Base-by-base conservation (phyloP, 2,113 vertebrate genomes). In the Plotosus lineatus region DNA sequence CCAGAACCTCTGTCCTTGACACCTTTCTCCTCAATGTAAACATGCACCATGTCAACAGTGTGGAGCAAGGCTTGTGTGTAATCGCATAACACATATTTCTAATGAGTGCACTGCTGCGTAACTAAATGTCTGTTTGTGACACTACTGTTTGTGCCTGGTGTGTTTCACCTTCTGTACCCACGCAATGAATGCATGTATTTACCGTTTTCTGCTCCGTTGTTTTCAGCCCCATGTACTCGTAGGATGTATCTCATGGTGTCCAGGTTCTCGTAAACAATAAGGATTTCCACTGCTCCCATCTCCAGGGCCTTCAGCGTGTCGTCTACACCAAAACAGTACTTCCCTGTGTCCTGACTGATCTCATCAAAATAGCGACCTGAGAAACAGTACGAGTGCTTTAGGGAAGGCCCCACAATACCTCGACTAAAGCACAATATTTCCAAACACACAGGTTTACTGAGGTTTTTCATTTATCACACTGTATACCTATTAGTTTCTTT, bases 181-280 rank as follows among this genome's bases (percentile, higher is more conserved):
- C 33, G 55, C 19, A 12, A 38, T 40, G 33, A 56, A 0, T n/a
- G 66, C 19, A 0, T 38, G n/a, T 66, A 15, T 26, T 15, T 92
- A 94, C 93, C 93, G 5, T 94, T 94, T 85, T 93, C 92, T 15
- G 82, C 56, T 61, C 88, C 90, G 80, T 76, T 97, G 94, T 94
- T 95, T 93, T 99, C 98, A 0, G 95, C 96, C 82, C 97, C 97
- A 90, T 98, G 96, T 90, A 98, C 95, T 88, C 96, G 95, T 84
- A 99, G 93, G 88, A 99, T 96, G 0, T 98, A 99, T 93, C 98
- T 97, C 98, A 99, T 99, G 77, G 98, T 99, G 92, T 99, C 98
- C 88, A 99, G 93, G 88, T 99, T 99, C 90, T 99, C 98, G 84
- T 98, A 99, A 85, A 99, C 98, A 90, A 99, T 99, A 89, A 99